Base-by-base conservation (phyloP, 1,140 invertebrate species). In the Eriosoma lanigerum region DNA sequence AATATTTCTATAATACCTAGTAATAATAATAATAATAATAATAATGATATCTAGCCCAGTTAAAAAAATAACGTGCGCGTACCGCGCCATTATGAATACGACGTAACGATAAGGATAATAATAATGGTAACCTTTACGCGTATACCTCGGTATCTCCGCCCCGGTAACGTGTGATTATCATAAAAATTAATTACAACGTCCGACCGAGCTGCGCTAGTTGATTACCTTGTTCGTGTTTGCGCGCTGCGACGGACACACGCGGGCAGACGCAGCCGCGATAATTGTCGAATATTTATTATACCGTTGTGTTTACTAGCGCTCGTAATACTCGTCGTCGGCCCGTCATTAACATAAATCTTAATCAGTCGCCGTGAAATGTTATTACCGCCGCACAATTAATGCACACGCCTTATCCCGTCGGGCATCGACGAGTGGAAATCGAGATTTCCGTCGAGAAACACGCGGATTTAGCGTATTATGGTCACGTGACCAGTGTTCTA, bases 271-370 rank as follows among this genome's bases (percentile, higher is more conserved):
- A 17, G 48, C 46, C 10, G 15, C 1, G 58, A 46, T 52, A 52
- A 72, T 52, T 72, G 46, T 72, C 68, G 24, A 29, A 52, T 52
- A 72, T 72, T 29, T 72, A 72, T 72, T 15, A 66, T 44, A n/a
- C 64, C 64, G 64, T 46, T 44, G 64, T 44, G 32, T 66, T n/a
- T 19, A 12, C 17, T 26, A 15, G 29, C 64, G 38, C 12, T 66
- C 32, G 12, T 66, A 66, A 38, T 29, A 17, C 44, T 21, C 46
- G 17, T 52, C 48, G 68, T 8, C 12, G n/a, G n/a, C n/a, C n/a
- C n/a, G n/a, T 17, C 19, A 29, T 68, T 68, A 48, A 68, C 66
- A 48, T 26, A 68, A 68, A 68, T 72, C 46, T 29, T 29, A 21
- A 26, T 29, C 46, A 19, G 24, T 10, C 15, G 13, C 21, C 21